A percentile compares a stretch with the other conserved stretches of the same genome.
phyloP scores from a whole-genome alignment of 2,113 vertebrate genomes.

The Phoenicopterus ruber region DNA sequence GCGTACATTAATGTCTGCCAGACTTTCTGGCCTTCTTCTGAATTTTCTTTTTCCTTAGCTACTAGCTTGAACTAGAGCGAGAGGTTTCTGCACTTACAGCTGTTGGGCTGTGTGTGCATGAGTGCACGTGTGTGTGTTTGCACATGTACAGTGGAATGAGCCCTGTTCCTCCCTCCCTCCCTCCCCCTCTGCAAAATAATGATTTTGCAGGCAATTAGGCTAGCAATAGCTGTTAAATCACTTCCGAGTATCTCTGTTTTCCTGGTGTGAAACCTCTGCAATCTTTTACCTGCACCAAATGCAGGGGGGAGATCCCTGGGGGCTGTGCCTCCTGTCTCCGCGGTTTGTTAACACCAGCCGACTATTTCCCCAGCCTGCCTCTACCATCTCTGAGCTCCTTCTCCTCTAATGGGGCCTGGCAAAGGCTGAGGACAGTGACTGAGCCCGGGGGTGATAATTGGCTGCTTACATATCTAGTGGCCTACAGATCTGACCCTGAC shows the following conservation, averaged over 20 bases:
- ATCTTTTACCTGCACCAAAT: slow-evolving; percentile 32
- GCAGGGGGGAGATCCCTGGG: neutral
- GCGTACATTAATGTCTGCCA: neutral
- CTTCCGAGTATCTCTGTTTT: neutral
- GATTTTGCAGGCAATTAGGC: slow-evolving; percentile 51
- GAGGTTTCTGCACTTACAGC: neutral
- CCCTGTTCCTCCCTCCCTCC: neutral
- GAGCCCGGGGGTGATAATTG: slow-evolving; percentile 50
- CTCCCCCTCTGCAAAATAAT: neutral
- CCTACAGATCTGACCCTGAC: neutral
- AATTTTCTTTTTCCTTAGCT: neutral
- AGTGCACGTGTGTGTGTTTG: neutral
- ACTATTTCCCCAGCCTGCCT: neutral
- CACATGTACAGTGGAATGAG: neutral
- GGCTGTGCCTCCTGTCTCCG: neutral
- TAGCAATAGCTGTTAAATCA: slow-evolving; percentile 45
- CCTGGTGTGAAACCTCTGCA: slow-evolving; percentile 10
- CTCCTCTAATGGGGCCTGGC: slow-evolving; percentile 29
- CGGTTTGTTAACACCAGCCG: slow-evolving; percentile 2
- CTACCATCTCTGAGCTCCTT: neutral
- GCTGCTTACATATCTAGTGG: slow-evolving; percentile 5
- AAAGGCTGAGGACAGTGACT: neutral
- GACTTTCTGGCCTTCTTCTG: neutral
- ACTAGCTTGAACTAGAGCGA: neutral
- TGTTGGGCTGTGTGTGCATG: neutral